A percentile compares a stretch with the other conserved stretches of the same genome.
Conservation (phyloP, 2,888 invertebrate species). For the Melipona beecheii region DNA sequence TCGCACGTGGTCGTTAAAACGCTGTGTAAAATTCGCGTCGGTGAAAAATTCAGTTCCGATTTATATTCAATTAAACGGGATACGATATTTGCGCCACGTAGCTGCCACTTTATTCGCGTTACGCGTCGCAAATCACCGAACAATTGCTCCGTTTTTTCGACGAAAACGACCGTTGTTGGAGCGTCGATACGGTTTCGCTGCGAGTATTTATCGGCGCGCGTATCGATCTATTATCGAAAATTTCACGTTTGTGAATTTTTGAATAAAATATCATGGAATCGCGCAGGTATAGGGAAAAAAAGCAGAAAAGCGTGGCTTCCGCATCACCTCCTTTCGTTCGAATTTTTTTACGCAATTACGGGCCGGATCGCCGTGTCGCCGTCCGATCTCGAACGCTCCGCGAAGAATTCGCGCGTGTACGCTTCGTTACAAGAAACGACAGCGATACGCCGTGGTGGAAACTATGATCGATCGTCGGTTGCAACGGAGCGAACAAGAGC, state of each 20-base stretch:
- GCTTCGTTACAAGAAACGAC: slow-evolving; percentile 38
- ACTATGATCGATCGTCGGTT: slow-evolving; percentile 62
- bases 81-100: no score
- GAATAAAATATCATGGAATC: no score
- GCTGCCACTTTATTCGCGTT: neutral
- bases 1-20: slow-evolving; percentile 7
- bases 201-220: no score
- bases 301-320: no score
- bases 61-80: slow-evolving; percentile 21
- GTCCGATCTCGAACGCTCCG: slow-evolving; percentile 16
- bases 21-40: neutral
- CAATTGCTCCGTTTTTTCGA: no score
- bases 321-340: neutral
- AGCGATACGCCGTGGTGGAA: slow-evolving; percentile 19
- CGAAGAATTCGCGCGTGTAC: neutral
- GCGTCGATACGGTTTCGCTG: no score
- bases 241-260: no score
- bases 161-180: no score
- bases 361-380: neutral
- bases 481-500: slow-evolving; percentile 40
- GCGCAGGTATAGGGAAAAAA: no score
- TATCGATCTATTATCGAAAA: no score
- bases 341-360: slow-evolving; percentile 10
- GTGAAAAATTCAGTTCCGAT: slow-evolving; percentile 36
- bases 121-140: neutral